Conservation (phyloP, 1,140 invertebrate species). For the Leptonema lineaticorne region DNA sequence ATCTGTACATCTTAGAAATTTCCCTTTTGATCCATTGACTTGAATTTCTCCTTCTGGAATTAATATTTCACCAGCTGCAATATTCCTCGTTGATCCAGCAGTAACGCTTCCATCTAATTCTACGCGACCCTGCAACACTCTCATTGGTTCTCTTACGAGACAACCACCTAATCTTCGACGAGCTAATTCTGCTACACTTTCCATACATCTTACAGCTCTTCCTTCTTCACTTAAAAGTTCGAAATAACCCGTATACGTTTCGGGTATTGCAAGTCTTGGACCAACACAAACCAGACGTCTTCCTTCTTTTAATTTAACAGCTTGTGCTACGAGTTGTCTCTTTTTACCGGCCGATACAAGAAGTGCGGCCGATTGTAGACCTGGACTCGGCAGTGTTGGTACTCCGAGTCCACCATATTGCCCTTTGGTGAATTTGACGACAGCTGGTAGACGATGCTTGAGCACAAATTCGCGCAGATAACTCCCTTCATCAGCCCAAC, state of each 20-base stretch:
- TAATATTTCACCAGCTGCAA: conserved; percentile 79
- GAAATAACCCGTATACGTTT: conserved; percentile 89
- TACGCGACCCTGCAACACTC: conserved; percentile 72
- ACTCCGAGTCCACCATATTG: conserved; percentile 87
- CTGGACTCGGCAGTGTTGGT: conserved; percentile 79
- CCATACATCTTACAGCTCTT: conserved; percentile 82
- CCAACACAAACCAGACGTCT: conserved; percentile 73
- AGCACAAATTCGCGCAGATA: conserved; percentile 78
- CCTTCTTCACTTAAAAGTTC: conserved; percentile 93
- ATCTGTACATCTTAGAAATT: conserved; percentile 85
- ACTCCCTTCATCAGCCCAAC: conserved; percentile 79
- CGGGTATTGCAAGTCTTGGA: conserved; percentile 83
- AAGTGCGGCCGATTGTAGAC: conserved; percentile 79
- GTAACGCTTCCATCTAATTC: conserved; percentile 65
- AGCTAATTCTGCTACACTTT: conserved; percentile 80
- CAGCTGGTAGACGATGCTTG: conserved; percentile 76
- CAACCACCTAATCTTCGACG: conserved; percentile 75
- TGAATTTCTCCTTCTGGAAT: conserved; percentile 70
- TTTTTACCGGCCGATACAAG: conserved; percentile 80
- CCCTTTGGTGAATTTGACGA: conserved; percentile 89
- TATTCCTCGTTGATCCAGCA: conserved; percentile 72
- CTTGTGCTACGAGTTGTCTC: conserved; percentile 85
- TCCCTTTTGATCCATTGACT: conserved; percentile 63
- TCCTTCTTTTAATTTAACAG: conserved; percentile 88
- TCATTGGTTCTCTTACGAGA: conserved; percentile 82